phyloP scores from a whole-genome alignment of 2,113 vertebrate species.

The Antennarius striatus region DNA sequence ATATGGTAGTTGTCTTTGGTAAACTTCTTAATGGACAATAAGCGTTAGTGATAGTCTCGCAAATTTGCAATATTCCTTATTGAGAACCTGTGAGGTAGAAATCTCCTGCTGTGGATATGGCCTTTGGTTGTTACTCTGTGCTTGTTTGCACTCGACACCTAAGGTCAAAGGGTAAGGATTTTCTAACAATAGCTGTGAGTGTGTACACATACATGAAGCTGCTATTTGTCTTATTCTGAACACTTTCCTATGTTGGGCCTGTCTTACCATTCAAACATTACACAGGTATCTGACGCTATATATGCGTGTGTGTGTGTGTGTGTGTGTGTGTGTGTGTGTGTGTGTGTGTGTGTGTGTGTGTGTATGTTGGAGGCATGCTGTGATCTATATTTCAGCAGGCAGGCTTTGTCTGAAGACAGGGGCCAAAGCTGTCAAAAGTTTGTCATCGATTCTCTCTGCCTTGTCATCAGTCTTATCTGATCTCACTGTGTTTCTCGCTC shows the following conservation, averaged over 20 bases:
- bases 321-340: constrained; percentile 21
- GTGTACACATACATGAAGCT: constrained; percentile 11
- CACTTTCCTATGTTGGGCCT: constrained; percentile 22
- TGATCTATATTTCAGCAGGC: constrained; percentile 83
- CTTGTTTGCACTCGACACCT: constrained; percentile 33
- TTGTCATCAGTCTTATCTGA: constrained; percentile 85
- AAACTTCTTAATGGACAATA: constrained; percentile 8
- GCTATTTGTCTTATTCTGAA: constrained; percentile 4
- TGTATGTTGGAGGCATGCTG: constrained; percentile 72
- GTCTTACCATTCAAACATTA: constrained; percentile 45
- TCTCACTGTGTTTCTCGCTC: constrained; percentile 71
- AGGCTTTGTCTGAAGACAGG: constrained; percentile 75
- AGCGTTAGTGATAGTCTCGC: not conserved
- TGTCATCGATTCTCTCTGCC: constrained; percentile 82
- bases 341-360: constrained; percentile 61
- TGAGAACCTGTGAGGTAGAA: constrained; percentile 10
- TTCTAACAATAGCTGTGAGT: constrained; percentile 28
- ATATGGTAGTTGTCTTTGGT: constrained; percentile 37
- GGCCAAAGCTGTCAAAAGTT: constrained; percentile 82
- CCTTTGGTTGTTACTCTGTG: constrained; percentile 41
- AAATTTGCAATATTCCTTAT: not conserved
- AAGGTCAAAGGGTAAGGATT: constrained; percentile 56
- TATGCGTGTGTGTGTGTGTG: constrained; percentile 1
- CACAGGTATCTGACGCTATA: constrained; percentile 17
- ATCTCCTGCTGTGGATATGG: constrained; percentile 9